Evolutionary conservation across 1,140 invertebrate genomes (phyloP).

Genomic region (Chlorops oryzae): DNA sequence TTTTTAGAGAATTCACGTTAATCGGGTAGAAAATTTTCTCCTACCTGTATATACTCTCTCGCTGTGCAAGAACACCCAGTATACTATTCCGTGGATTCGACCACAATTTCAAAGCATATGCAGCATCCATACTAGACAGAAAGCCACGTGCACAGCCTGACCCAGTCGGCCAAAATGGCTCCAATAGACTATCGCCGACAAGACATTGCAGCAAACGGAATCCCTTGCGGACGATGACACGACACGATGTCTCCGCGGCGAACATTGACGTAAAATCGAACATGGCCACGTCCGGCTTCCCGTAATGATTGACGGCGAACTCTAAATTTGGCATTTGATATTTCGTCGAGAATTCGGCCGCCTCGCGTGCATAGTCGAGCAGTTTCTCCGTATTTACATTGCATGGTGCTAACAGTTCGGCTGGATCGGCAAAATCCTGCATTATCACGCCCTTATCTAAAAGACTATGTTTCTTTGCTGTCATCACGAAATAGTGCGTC

Average conservation of each 20-base stretch:
- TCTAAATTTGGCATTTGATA: slow-evolving; percentile 83
- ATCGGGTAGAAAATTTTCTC: neutral
- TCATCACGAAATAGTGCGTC: slow-evolving; percentile 99
- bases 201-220: slow-evolving; percentile 78
- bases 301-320: slow-evolving; percentile 97
- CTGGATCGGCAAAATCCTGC: slow-evolving; percentile 86
- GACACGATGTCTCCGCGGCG: slow-evolving; percentile 88
- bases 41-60: slow-evolving; percentile 86
- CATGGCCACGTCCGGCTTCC: slow-evolving; percentile 97
- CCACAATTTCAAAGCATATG: slow-evolving; percentile 90
- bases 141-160: slow-evolving; percentile 97
- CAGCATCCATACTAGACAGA: slow-evolving; percentile 89
- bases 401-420: slow-evolving; percentile 73
- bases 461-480: slow-evolving; percentile 93
- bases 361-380: slow-evolving; percentile 89
- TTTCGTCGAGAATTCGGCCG: slow-evolving; percentile 92
- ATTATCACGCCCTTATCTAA: slow-evolving; percentile 85
- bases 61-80: slow-evolving; percentile 81
- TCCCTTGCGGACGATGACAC: slow-evolving; percentile 65
- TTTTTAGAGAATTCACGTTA: neutral
- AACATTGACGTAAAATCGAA: slow-evolving; percentile 99
- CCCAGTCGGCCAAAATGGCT: slow-evolving; percentile 98
- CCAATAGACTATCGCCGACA: slow-evolving; percentile 92
- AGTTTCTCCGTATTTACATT: slow-evolving; percentile 89
- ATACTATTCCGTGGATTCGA: slow-evolving; percentile 61